Percentiles rank a stretch among this genome's conserved stretches.
Evolutionary conservation across 2,113 vertebrate genomes (phyloP).

Genomic region (Gasterosteus nipponicus): DNA sequence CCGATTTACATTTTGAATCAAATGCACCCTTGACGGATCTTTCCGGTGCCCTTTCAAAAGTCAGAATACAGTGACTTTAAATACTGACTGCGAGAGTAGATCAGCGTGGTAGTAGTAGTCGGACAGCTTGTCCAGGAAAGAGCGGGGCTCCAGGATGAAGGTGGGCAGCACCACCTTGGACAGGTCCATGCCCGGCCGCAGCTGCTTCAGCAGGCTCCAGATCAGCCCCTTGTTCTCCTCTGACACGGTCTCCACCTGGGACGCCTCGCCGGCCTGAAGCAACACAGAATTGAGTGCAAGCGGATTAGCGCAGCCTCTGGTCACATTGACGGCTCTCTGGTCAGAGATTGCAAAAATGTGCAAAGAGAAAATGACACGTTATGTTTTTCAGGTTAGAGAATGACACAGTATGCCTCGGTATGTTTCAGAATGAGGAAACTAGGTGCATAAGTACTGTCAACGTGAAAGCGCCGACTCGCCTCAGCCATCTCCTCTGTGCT

Average conservation of each 20-base stretch:
- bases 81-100: slow-evolving; percentile 92
- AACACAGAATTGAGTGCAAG: not conserved
- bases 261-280: slow-evolving; percentile 84
- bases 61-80: not conserved
- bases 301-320: not conserved
- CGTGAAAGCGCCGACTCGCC: slow-evolving; percentile 75
- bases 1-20: not conserved
- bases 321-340: not conserved
- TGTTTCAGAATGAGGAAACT: not conserved
- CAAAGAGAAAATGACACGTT: not conserved
- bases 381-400: not conserved
- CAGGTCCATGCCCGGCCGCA: slow-evolving; percentile 94
- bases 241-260: slow-evolving; percentile 92
- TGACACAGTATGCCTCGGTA: not conserved
- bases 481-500: slow-evolving; percentile 90
- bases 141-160: slow-evolving; percentile 94
- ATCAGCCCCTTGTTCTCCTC: slow-evolving; percentile 93
- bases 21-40: not conserved
- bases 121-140: slow-evolving; percentile 93
- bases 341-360: not conserved
- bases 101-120: slow-evolving; percentile 95
- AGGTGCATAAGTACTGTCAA: not conserved
- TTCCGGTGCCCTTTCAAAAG: too few species aligned
- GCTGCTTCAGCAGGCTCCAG: slow-evolving; percentile 91
- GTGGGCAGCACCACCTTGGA: slow-evolving; percentile 94